Evolutionary conservation across 2,888 invertebrate genomes (phyloP).

Genomic region (Dugesia japonica): DNA sequence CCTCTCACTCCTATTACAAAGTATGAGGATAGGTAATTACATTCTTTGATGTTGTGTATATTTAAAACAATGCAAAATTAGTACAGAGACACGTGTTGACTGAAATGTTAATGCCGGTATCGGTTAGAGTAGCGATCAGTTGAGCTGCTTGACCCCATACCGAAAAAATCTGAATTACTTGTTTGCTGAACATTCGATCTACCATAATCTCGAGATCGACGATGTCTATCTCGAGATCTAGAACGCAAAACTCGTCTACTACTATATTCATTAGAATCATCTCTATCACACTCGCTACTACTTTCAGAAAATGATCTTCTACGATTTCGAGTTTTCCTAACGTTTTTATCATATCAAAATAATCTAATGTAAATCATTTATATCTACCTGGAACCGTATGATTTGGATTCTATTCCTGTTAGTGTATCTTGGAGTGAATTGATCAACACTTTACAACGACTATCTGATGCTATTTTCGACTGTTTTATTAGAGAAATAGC

Average conservation of each 20-base stretch:
- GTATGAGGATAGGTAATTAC: no score
- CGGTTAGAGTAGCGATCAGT: background rate
- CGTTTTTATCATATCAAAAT: background rate
- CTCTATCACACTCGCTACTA: constrained; percentile 24
- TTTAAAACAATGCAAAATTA: background rate
- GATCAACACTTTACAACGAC: constrained; percentile 88
- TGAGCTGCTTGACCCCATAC: constrained; percentile 10
- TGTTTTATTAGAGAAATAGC: constrained; percentile 95
- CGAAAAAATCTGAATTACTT: background rate
- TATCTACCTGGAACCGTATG: constrained; percentile 57
- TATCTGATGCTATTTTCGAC: constrained; percentile 83
- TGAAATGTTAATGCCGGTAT: constrained; percentile 15
- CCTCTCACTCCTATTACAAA: no score
- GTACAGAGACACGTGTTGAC: background rate
- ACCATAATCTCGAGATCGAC: background rate
- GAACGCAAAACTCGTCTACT: background rate
- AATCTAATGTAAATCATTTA: background rate
- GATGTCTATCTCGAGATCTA: background rate
- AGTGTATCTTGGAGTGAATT: constrained; percentile 87
- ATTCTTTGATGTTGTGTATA: no score
- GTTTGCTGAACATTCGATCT: background rate
- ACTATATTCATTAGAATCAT: background rate
- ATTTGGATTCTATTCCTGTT: constrained; percentile 89
- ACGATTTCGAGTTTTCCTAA: constrained; percentile 1
- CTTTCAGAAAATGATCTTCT: constrained; percentile 22